These are phyloP conservation scores for Pogoniulus pusillus DNA, from an alignment of 2,797 vertebrate genomes.

Conservation along the genomic window DNA sequence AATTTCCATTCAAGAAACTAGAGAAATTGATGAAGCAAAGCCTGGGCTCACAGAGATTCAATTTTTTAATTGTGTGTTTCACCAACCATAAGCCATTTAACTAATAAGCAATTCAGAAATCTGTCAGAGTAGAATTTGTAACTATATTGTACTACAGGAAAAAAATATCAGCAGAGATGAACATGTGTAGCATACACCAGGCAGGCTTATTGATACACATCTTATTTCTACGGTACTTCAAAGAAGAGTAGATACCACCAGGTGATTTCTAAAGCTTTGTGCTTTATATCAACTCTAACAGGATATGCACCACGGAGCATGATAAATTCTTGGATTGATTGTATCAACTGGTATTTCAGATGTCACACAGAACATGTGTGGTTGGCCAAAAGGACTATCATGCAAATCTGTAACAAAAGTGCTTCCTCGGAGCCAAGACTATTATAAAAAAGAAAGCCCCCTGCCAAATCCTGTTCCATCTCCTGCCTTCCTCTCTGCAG, in stretches of 20 bases:
- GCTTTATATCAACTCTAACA: background rate
- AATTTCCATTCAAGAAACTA: conserved; percentile 44
- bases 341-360: background rate
- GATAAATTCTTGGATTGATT: background rate
- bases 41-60: conserved; percentile 14
- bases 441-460: background rate
- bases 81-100: conserved; percentile 39
- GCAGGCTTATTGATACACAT: background rate
- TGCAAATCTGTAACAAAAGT: background rate
- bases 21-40: conserved; percentile 48
- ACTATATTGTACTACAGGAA: background rate
- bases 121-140: conserved; percentile 18
- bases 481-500: background rate
- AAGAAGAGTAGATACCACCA: background rate
- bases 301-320: fast-evolving
- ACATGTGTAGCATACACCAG: background rate
- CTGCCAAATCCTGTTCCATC: background rate
- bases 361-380: background rate
- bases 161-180: background rate
- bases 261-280: background rate
- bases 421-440: background rate
- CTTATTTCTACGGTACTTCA: background rate
- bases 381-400: background rate
- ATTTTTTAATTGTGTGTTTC: conserved; percentile 54
- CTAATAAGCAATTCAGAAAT: conserved; percentile 40